Evolutionary conservation across 2,797 vertebrate genomes (phyloP).

Genomic region (Coilia nasus): DNA sequence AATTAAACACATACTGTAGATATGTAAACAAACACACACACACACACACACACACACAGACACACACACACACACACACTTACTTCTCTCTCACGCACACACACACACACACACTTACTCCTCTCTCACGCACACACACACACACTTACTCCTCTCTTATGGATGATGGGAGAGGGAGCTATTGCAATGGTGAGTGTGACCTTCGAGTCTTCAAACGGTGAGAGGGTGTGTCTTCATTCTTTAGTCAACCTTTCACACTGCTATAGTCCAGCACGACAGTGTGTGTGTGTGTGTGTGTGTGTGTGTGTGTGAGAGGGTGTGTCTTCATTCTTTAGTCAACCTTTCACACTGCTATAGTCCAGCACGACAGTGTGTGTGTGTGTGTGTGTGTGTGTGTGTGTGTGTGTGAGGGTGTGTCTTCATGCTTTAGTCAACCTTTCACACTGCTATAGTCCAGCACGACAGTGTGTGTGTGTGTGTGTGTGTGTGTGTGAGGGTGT

Average conservation of each 20-base stretch:
- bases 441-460: background rate
- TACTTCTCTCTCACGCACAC: too few relatives aligned
- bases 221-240: background rate
- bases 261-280: background rate
- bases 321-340: too few relatives aligned
- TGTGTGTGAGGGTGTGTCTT: background rate
- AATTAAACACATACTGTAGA: too few relatives aligned
- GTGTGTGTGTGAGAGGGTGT: background rate
- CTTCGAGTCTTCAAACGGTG: too few relatives aligned
- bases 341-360: too few relatives aligned
- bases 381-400: constrained; percentile 9
- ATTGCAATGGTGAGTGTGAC: background rate
- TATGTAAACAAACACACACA: too few relatives aligned
- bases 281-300: background rate
- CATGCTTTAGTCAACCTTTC: background rate
- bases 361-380: background rate
- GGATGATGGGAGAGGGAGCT: background rate
- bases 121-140: background rate
- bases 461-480: background rate
- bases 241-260: too few relatives aligned
- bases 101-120: background rate
- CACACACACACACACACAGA: background rate
- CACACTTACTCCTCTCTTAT: background rate
- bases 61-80: background rate
- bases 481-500: background rate